Evolutionary conservation across 92 coral and sea anemone species (phyloP).

Genomic region (Bergia puertoricense): DNA sequence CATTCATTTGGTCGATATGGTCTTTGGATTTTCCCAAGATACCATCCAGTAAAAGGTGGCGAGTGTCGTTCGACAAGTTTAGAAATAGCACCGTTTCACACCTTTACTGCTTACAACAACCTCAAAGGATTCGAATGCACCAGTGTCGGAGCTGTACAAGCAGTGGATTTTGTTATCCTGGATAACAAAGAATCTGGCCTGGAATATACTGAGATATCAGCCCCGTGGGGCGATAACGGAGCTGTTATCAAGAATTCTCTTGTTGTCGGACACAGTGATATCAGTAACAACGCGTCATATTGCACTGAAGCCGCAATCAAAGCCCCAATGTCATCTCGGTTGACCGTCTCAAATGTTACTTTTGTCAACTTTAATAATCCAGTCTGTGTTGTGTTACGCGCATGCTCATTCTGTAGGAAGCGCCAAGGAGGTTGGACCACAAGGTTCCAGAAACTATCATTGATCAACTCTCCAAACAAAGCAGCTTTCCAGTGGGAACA

Average conservation of each 20-base stretch:
- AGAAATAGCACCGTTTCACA: conserved; percentile 78
- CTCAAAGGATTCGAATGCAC: conserved; percentile 85
- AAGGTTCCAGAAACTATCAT: conserved; percentile 57
- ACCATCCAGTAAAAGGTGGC: conserved; percentile 68
- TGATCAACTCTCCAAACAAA: conserved; percentile 67
- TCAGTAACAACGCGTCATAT: conserved; percentile 56
- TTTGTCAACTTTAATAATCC: conserved; percentile 77
- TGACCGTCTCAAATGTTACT: conserved; percentile 75
- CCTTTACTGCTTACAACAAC: conserved; percentile 83
- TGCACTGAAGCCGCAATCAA: conserved; percentile 83
- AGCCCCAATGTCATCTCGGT: conserved; percentile 68
- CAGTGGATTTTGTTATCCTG: conserved; percentile 72
- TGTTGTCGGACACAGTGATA: conserved; percentile 78
- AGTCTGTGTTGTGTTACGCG: conserved; percentile 71
- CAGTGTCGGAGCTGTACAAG: conserved; percentile 76
- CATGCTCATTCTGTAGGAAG: conserved; percentile 78
- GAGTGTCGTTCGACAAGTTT: conserved; percentile 48
- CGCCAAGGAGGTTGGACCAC: conserved; percentile 82
- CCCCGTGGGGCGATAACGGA: conserved; percentile 81
- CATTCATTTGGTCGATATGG: conserved; percentile 95
- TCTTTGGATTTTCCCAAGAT: conserved; percentile 87
- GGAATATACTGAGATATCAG: conserved; percentile 68
- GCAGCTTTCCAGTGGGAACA: conserved; percentile 90
- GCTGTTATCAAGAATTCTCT: conserved; percentile 73
- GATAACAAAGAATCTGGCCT: conserved; percentile 87